Evolutionary conservation across 2,113 vertebrate species (phyloP).

Genomic region (Hemiscyllium ocellatum): DNA sequence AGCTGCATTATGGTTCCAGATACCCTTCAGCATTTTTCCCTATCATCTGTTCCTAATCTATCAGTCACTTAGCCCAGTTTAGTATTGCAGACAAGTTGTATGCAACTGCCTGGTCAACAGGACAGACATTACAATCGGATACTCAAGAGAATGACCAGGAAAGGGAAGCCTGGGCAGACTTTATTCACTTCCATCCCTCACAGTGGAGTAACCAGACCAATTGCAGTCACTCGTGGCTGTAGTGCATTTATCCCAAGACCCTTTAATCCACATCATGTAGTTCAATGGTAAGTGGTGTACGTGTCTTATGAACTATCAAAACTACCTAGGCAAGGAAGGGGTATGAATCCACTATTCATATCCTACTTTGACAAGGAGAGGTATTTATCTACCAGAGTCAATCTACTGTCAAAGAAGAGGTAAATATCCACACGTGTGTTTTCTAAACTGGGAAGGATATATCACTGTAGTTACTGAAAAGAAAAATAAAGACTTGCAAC

Average conservation of each 20-base stretch:
- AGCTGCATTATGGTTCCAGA: neutral
- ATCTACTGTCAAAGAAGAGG: neutral
- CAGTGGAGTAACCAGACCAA: neutral
- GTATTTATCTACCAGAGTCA: neutral
- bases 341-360: neutral
- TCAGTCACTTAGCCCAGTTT: neutral
- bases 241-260: neutral
- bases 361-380: neutral
- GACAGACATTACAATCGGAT: neutral
- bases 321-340: neutral
- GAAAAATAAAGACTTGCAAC: neutral
- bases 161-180: neutral
- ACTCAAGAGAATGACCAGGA: neutral
- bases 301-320: neutral
- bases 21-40: neutral
- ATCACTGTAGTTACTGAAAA: neutral
- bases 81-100: neutral
- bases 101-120: neutral
- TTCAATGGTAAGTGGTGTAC: neutral
- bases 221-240: neutral
- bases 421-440: neutral
- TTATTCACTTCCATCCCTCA: neutral
- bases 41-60: neutral
- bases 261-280: neutral
- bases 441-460: too few relatives aligned